Percentiles rank a stretch among this genome's conserved stretches.
phyloP scores from a whole-genome alignment of 2,797 vertebrate species.

The Chiroxiphia lanceolata region DNA sequence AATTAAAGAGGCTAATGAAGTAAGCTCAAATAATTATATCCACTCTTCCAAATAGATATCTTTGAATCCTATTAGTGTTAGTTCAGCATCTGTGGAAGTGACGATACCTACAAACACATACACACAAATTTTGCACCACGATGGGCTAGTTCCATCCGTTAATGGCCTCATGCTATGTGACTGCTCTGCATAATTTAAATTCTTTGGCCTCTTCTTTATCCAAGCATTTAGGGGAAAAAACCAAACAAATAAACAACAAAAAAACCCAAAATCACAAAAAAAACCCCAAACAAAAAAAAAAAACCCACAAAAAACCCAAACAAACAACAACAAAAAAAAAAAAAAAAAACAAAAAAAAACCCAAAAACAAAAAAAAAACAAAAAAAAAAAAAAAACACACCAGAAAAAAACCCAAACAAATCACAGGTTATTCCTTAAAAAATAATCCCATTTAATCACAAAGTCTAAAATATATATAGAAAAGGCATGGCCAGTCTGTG shows the following conservation, averaged over 20 bases:
- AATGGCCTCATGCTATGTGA: not conserved
- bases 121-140: not conserved
- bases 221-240: not conserved
- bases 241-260: not conserved
- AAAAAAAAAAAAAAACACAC: not conserved
- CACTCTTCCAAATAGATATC: not conserved
- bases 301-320: too few species aligned
- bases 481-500: not conserved
- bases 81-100: not conserved
- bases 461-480: not conserved
- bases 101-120: not conserved
- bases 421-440: not conserved
- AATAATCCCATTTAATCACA: not conserved
- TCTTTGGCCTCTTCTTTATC: not conserved
- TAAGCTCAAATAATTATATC: not conserved
- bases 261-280: not conserved
- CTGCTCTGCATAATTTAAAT: not conserved
- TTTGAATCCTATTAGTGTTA: not conserved
- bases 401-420: too few species aligned
- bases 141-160: not conserved
- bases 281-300: too few species aligned
- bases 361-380: not conserved
- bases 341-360: not conserved
- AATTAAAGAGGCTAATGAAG: constrained; percentile 6
- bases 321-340: too few species aligned